Percentiles rank a stretch among this genome's conserved stretches.
Conservation (phyloP, 2,797 vertebrate species). For the Sus cebifrons region DNA sequence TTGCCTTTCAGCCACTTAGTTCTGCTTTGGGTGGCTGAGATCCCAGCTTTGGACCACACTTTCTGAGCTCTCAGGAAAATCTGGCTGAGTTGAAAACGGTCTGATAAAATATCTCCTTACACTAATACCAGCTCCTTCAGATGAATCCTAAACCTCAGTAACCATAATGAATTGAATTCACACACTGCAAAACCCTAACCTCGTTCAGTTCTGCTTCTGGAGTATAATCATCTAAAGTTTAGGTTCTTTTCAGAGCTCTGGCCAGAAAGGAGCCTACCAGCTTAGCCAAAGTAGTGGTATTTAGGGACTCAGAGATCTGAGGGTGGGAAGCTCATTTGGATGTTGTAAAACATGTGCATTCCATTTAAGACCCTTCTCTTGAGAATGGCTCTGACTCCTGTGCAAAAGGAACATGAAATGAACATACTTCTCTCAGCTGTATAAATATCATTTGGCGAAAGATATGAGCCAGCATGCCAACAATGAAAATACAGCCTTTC, state of each 20-base stretch:
- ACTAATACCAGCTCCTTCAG: slow-evolving; percentile 73
- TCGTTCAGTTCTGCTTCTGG: slow-evolving; percentile 63
- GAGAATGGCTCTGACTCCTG: slow-evolving; percentile 49
- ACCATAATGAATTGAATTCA: slow-evolving; percentile 82
- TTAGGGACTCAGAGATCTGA: slow-evolving; percentile 71
- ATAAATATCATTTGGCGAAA: slow-evolving; percentile 81
- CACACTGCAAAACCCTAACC: slow-evolving; percentile 78
- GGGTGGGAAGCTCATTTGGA: slow-evolving; percentile 42
- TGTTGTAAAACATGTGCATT: slow-evolving; percentile 67
- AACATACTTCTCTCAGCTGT: slow-evolving; percentile 76
- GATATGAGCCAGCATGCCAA: slow-evolving; percentile 63
- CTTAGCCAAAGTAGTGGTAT: slow-evolving; percentile 69
- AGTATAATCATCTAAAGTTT: slow-evolving; percentile 43
- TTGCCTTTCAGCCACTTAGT: slow-evolving; percentile 78
- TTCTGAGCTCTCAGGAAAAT: slow-evolving; percentile 72
- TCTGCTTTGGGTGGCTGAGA: slow-evolving; percentile 73
- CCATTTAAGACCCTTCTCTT: slow-evolving; percentile 70
- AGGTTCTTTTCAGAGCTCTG: slow-evolving; percentile 66
- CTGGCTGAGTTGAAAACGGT: slow-evolving; percentile 67
- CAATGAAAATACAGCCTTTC: slow-evolving; percentile 68
- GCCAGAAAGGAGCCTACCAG: slow-evolving; percentile 56
- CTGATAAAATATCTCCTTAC: slow-evolving; percentile 79
- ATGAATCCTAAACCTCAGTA: slow-evolving; percentile 78
- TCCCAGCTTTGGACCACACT: slow-evolving; percentile 77
- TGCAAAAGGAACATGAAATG: slow-evolving; percentile 68